These are phyloP conservation scores for Mus pahari DNA, from an alignment of 2,113 vertebrate genomes.

Conservation along the genomic window DNA sequence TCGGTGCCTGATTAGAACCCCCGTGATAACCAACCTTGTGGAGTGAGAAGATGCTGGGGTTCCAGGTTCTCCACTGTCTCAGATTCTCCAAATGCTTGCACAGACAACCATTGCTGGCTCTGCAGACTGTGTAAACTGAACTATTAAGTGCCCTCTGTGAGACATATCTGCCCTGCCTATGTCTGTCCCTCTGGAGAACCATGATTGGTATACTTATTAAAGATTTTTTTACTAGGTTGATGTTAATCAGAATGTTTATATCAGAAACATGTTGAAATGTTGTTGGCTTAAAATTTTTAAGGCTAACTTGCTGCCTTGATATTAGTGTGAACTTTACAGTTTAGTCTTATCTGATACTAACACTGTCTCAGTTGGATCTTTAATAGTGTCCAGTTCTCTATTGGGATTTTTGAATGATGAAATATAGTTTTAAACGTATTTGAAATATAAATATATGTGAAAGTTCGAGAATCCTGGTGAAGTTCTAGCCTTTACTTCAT, in stretches of 20 bases:
- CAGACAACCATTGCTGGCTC: no score
- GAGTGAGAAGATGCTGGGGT: no score
- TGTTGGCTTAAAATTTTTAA: not conserved
- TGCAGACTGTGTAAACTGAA: no score
- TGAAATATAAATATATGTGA: not conserved
- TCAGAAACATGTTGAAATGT: not conserved
- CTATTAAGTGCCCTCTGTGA: no score
- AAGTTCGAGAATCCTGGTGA: slow-evolving; percentile 8
- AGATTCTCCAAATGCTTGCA: no score
- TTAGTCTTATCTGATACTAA: slow-evolving; percentile 9
- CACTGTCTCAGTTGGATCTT: not conserved
- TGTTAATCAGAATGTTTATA: slow-evolving; percentile 2
- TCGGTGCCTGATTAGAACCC: no score
- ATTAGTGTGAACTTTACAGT: slow-evolving; percentile 8
- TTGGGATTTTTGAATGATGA: not conserved
- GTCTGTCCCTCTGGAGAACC: not conserved
- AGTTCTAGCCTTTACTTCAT: slow-evolving; percentile 23
- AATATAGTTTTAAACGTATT: slow-evolving; percentile 22
- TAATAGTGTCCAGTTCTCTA: not conserved
- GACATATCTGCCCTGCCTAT: no score
- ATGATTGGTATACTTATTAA: not conserved
- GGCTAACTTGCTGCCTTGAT: not conserved
- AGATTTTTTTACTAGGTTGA: not conserved
- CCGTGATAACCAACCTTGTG: no score
- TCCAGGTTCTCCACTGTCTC: no score